Base-by-base conservation (phyloP, 2,797 vertebrate species). In the Jordanella pulchra region DNA sequence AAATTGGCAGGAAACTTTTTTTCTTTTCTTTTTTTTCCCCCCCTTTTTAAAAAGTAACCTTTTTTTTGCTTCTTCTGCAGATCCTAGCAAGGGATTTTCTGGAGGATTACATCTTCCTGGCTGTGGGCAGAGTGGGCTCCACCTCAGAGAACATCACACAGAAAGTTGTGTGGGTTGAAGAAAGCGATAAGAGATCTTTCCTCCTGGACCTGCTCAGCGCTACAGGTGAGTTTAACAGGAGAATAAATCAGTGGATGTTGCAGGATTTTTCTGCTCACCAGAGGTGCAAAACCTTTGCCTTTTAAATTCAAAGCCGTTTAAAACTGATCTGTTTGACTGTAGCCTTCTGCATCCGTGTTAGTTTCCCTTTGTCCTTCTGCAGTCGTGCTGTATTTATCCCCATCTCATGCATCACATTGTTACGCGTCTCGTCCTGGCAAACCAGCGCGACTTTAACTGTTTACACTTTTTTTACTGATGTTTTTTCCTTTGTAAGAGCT, bases 121-220 rank as follows among this genome's bases (percentile, higher is more conserved):
- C 97, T 1, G 97, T 99, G 76, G 97, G 97, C 76, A 93, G 97
- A 91, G 97, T 99, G 84, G 97, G 97, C 7, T 98, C 97, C 87
- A 98, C 97, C 70, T 98, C 97, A 15, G 97, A 99, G 88, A 99
- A 99, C 80, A 99, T 99, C 74, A 99, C 97, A 65, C 97, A 99
- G 91, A 98, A 99, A 87, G 97, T 99, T 51, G 97, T 98, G 66
- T 99, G 96, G 97, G 97, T 99, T 53, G 97, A 99, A 72, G 97
- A 99, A 61, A 86, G 77, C 54, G 97, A 99, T 77, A 99, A 99
- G 90, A 90, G 97, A 77, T 98, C 97, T 2, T 99, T 98, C 92
- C 93, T 99, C 73, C 94, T 98, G 80, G 97, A 98, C 78, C 94
- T 97, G 78, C 94, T 99, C 54, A 97, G 95, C 81, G 97, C 96